phyloP scores from a whole-genome alignment of 2,888 invertebrate genomes.

The Drosophila tanythrix region DNA sequence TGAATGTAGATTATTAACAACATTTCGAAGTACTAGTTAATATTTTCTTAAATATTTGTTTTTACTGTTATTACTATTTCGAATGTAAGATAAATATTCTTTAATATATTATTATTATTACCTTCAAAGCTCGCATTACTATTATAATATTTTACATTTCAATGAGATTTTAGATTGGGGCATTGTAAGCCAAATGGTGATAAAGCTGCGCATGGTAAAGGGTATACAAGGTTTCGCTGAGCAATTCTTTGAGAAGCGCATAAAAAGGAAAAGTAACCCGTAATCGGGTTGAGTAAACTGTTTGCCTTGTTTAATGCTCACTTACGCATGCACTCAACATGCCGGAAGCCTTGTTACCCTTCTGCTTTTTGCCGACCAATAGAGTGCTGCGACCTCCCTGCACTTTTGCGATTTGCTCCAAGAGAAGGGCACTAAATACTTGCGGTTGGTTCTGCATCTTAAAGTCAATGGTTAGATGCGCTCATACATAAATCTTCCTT shows the following conservation, averaged over 20 bases:
- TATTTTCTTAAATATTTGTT: not conserved
- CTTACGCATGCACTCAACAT: conserved; percentile 51
- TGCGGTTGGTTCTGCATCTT: conserved; percentile 48
- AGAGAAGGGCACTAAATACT: conserved; percentile 39
- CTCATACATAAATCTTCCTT: conserved; percentile 2
- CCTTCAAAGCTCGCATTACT: not conserved
- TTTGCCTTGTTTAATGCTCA: conserved; percentile 61
- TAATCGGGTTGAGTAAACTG: conserved; percentile 17
- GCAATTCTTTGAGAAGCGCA: conserved; percentile 7
- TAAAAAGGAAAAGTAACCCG: conserved; percentile 26
- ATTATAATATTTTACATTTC: not conserved
- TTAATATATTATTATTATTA: not conserved
- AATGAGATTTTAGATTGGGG: not conserved
- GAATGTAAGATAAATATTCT: not conserved
- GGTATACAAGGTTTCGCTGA: conserved; percentile 15
- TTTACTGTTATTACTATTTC: not conserved
- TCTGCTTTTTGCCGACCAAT: not conserved
- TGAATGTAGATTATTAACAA: not conserved
- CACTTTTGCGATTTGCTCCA: conserved; percentile 12
- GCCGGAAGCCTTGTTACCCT: not conserved
- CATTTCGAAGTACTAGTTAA: not conserved
- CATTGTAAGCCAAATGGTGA: too few relatives aligned
- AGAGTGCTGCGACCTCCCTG: not conserved
- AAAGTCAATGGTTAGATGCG: conserved; percentile 25
- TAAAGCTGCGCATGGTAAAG: not conserved